phyloP scores from a whole-genome alignment of 2,888 invertebrate species.

The Hesperia comma region DNA sequence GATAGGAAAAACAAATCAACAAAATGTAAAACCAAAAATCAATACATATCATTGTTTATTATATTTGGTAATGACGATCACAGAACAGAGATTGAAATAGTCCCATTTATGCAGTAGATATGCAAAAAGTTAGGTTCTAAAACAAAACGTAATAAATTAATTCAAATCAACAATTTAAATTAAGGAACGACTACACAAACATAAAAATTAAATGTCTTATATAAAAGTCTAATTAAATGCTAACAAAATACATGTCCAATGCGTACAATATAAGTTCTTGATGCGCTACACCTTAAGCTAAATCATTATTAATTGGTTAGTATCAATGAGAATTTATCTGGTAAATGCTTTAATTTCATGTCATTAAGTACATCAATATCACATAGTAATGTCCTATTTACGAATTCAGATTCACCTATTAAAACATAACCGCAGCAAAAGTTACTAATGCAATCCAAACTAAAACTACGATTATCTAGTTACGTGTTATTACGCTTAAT shows the following conservation, averaged over 20 bases:
- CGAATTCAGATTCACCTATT: conserved; percentile 24
- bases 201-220: conserved; percentile 8
- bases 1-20: neutral
- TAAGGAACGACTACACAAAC: neutral
- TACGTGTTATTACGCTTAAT: conserved; percentile 54
- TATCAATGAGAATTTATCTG: neutral
- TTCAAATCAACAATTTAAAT: neutral
- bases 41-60: conserved; percentile 38
- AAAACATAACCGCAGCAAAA: neutral
- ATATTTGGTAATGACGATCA: conserved; percentile 53
- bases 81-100: conserved; percentile 41
- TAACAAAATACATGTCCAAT: conserved; percentile 16
- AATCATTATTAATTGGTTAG: conserved; percentile 12
- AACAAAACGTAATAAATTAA: neutral
- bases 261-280: conserved; percentile 7
- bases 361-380: conserved; percentile 37
- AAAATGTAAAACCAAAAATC: conserved; percentile 24
- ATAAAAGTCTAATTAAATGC: conserved; percentile 20
- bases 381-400: conserved; percentile 34
- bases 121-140: neutral
- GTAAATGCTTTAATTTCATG: conserved; percentile 18
- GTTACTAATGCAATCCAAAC: conserved; percentile 6
- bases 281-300: conserved; percentile 10
- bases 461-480: conserved; percentile 38
- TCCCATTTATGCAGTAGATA: conserved; percentile 8